phyloP scores from a whole-genome alignment of 2,113 vertebrate genomes.

The Actenoides lindsayi region DNA sequence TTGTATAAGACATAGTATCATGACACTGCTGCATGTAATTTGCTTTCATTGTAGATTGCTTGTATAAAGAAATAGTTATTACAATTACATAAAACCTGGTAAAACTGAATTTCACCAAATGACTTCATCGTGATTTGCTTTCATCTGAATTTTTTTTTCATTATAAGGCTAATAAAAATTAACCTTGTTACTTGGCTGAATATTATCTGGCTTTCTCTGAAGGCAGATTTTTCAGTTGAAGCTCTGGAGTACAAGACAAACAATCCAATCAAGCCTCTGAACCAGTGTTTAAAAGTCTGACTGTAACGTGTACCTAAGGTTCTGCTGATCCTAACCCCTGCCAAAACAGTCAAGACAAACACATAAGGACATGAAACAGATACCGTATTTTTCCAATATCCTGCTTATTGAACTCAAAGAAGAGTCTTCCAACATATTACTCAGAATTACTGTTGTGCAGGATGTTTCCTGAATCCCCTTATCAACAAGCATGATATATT shows the following conservation, averaged over 20 bases:
- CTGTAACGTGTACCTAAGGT: not conserved
- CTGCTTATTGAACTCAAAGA: not conserved
- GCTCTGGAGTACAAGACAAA: not conserved
- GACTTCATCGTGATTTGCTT: not conserved
- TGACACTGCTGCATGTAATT: not conserved
- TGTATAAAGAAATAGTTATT: not conserved
- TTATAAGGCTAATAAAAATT: not conserved
- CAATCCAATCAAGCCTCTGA: not conserved
- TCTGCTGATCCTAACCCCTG: not conserved
- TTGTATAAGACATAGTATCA: not conserved
- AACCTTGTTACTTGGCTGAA: not conserved
- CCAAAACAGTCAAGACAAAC: not conserved
- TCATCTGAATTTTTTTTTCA: not conserved
- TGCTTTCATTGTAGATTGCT: not conserved
- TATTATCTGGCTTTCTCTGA: not conserved
- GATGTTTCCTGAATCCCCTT: not conserved
- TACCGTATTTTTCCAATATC: not conserved
- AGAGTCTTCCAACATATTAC: not conserved
- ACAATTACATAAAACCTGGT: not conserved
- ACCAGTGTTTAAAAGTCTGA: not conserved
- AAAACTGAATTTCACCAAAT: not conserved
- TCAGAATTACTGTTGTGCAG: not conserved
- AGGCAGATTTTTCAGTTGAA: not conserved
- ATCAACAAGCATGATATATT: not conserved
- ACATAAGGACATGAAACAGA: not conserved